Base-by-base conservation (phyloP, 2,888 invertebrate genomes). In the Caenorhabditis sinica region DNA sequence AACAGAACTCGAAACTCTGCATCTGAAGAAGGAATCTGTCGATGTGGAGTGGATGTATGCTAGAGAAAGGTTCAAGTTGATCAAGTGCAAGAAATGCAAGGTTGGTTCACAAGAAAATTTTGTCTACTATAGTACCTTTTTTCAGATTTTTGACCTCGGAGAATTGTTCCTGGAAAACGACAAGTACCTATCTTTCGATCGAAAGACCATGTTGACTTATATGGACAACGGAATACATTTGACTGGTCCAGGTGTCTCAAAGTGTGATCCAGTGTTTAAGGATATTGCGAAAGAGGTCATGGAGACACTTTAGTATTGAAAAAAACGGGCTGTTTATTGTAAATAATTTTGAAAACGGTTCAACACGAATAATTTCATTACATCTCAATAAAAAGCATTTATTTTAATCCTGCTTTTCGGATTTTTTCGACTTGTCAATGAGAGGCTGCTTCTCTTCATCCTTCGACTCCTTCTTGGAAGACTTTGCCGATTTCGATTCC, bases 171-270 rank as follows among this genome's bases (percentile, higher is more conserved):
- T 65, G 1, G 71, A 75, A 8, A 60, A 56, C 15, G 53, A 74
- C 23, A 73, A 69, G 30, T 83, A 83, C 28, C 28, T 83, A 56
- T 66, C 73, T 0, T 83, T 73, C 30, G 83, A 83, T 45, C 20
- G 77, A n/a, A 53, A 73, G 4, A 20, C 45, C 2, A 73, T 77
- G 83, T 13, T 76, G 20, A 45, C 77, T 6, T 83, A 63, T 25
- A 72, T 83, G 23, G 83, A 83, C 53, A 83, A 77, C 33, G 40
- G 68, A 5, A 63, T 83, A 30, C 83, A 83, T 73, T 15, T 83
- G 17, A 83, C 83, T 25, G 71, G 60, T 1, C 51, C 73, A 17
- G 83, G 61, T 17, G 56, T 83, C 9, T 20, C 73, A 20, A 58
- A 69, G 3, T 72, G 73, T 45, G 73, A 83, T 23, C 68, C 60